Percentiles rank a stretch among this genome's conserved stretches.
Conservation (phyloP, 2,888 invertebrate genomes). For the Megalurothrips usitatus region DNA sequence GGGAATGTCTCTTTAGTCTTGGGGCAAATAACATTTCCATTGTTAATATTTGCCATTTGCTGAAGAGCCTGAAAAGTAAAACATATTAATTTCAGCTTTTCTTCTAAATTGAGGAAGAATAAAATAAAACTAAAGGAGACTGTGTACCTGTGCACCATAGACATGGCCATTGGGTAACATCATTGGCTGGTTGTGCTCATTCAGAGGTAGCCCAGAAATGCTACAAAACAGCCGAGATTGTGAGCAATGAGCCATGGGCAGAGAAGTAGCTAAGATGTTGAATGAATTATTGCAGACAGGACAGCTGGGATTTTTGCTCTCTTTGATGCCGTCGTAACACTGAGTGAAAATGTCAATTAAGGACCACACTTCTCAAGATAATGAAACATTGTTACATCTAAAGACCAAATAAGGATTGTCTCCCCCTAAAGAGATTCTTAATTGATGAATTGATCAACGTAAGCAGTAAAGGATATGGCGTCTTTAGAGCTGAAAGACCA, state of each 20-base stretch:
- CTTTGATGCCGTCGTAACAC: constrained; percentile 62
- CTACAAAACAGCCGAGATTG: constrained; percentile 91
- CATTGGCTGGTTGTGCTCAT: constrained; percentile 97
- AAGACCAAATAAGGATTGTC: too few species aligned
- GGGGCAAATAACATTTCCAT: constrained; percentile 88
- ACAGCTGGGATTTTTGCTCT: constrained; percentile 75
- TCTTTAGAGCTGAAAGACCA: constrained; percentile 91
- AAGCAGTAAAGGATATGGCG: constrained; percentile 66
- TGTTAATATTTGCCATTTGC: constrained; percentile 85
- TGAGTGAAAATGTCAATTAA: constrained; percentile 51
- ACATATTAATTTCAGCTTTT: constrained; percentile 31
- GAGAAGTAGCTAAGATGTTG: constrained; percentile 73
- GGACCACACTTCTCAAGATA: constrained; percentile 39
- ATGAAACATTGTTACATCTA: neutral
- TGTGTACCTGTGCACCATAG: constrained; percentile 78
- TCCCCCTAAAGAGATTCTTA: neutral
- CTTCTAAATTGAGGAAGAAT: neutral
- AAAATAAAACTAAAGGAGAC: neutral
- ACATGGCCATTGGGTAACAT: constrained; percentile 98
- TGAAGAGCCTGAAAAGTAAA: constrained; percentile 66
- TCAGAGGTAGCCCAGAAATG: constrained; percentile 83
- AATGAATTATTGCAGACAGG: constrained; percentile 89
- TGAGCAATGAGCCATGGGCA: constrained; percentile 94
- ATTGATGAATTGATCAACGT: neutral
- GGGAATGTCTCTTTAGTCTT: constrained; percentile 88